Evolutionary conservation across 2,113 vertebrate genomes (phyloP).

Genomic region (Bolborhynchus lineola): DNA sequence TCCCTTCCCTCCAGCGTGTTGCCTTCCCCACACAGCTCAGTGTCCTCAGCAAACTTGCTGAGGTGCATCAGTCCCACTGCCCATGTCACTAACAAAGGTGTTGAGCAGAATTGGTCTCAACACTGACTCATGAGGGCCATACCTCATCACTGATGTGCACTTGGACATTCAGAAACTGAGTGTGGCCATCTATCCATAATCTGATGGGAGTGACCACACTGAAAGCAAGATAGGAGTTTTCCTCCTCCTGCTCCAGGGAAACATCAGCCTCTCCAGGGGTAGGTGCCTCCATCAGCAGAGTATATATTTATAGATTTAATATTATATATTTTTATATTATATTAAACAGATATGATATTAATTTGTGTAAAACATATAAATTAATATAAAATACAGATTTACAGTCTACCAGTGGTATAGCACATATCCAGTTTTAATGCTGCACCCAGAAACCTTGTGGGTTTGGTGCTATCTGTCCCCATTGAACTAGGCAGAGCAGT

Average conservation of each 20-base stretch:
- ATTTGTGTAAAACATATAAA: background rate
- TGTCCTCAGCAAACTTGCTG: background rate
- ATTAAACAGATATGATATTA: background rate
- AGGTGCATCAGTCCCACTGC: background rate
- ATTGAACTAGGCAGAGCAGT: fast-evolving
- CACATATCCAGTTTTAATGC: background rate
- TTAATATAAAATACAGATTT: fast-evolving
- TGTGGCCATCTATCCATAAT: background rate
- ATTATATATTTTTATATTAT: background rate
- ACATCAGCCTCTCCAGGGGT: background rate
- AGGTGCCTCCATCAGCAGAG: background rate
- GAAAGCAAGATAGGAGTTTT: background rate
- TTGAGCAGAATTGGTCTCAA: background rate
- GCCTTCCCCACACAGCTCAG: background rate
- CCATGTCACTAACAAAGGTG: background rate
- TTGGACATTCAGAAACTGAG: background rate
- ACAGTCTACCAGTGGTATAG: fast-evolving
- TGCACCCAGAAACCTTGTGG: fast-evolving
- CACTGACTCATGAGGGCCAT: background rate
- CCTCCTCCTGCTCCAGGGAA: background rate
- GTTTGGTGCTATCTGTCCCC: background rate
- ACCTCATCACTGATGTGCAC: background rate
- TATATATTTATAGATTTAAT: background rate
- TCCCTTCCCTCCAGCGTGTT: background rate
- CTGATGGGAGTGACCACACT: background rate